Evolutionary conservation across 1,140 invertebrate genomes (phyloP).

Genomic region (Muscidifurax raptorellus): DNA sequence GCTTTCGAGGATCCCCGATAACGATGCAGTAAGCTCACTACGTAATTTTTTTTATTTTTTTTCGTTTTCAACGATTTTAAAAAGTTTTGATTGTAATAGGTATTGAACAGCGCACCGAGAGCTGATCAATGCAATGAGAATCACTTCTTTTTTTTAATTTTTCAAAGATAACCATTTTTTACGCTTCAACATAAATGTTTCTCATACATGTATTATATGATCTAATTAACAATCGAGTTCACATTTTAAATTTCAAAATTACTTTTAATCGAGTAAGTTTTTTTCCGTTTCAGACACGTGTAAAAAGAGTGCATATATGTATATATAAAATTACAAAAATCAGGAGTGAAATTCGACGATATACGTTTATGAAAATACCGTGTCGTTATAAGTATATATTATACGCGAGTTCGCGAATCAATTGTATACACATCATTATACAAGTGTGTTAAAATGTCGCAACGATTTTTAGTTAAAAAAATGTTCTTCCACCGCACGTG

Average conservation of each 20-base stretch:
- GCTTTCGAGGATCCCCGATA: not conserved
- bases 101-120: not conserved
- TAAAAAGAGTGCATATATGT: conserved; percentile 8
- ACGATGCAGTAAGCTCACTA: not conserved
- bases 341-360: not conserved
- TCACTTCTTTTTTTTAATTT: not conserved
- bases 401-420: too few relatives aligned
- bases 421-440: not conserved
- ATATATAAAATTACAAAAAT: conserved; percentile 4
- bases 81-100: not conserved
- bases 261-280: not conserved
- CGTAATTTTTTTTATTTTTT: not conserved
- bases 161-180: not conserved
- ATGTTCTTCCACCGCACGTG: too few relatives aligned
- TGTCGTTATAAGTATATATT: too few relatives aligned
- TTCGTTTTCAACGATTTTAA: not conserved
- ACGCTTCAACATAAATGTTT: not conserved
- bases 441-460: too few relatives aligned
- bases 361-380: not conserved
- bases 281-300: not conserved
- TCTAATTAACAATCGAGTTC: not conserved
- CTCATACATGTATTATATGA: not conserved
- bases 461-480: too few relatives aligned
- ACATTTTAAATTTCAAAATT: not conserved
- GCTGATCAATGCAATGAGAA: not conserved